Conservation (phyloP, 2,797 vertebrate species). For the Prionace glauca region DNA sequence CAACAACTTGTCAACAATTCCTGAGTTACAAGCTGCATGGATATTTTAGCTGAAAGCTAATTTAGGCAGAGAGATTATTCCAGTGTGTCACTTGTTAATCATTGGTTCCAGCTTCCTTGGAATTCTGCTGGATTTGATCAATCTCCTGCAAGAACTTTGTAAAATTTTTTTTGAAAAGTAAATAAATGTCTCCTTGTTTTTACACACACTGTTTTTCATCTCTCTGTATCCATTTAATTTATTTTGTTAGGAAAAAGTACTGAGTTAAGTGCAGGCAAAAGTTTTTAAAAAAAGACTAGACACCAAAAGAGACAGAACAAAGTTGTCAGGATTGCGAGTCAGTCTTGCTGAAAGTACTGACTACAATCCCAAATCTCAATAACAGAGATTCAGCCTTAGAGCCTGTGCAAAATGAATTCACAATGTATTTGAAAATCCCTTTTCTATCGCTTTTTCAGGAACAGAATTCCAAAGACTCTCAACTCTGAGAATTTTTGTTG, state of each 20-base stretch:
- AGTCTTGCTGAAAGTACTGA: background rate
- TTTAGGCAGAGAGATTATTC: background rate
- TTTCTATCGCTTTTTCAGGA: too few species aligned
- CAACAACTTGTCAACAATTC: background rate
- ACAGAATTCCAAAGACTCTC: too few species aligned
- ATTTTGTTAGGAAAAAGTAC: background rate
- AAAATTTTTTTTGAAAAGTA: conserved; percentile 11
- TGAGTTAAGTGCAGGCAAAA: background rate
- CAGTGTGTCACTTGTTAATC: background rate
- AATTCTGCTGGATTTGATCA: background rate
- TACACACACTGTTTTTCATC: background rate
- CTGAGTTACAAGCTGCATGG: background rate
- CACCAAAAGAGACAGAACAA: background rate
- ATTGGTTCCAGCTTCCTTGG: background rate
- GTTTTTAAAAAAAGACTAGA: background rate
- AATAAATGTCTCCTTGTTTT: conserved; percentile 5
- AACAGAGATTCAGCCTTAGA: background rate
- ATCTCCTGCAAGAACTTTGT: background rate
- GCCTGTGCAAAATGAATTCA: background rate
- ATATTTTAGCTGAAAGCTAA: background rate
- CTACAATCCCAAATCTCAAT: background rate
- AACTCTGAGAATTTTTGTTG: too few species aligned
- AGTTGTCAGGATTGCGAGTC: background rate
- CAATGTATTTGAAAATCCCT: background rate
- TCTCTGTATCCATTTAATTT: background rate